Evolutionary conservation across 2,797 vertebrate genomes (phyloP).

Genomic region (Alectoris magna): DNA sequence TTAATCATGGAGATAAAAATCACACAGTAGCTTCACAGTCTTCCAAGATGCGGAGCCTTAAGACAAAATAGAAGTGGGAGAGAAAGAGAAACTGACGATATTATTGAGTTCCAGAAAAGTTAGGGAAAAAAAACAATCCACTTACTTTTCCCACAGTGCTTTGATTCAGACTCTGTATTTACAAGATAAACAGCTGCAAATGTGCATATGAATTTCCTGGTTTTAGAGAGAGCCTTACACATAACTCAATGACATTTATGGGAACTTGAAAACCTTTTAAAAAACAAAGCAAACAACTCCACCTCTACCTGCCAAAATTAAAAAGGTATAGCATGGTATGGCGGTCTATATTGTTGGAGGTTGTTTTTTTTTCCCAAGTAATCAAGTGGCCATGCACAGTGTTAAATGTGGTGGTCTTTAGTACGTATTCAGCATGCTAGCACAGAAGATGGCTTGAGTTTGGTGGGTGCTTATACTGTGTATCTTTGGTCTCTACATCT

Average conservation of each 20-base stretch:
- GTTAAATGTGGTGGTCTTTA: neutral
- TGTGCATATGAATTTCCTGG: slow-evolving; percentile 42
- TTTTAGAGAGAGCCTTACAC: slow-evolving; percentile 36
- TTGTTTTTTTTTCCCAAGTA: neutral
- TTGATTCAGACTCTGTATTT: slow-evolving; percentile 29
- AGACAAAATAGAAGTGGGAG: slow-evolving; percentile 58
- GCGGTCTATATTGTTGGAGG: fast-evolving
- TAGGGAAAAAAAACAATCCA: neutral
- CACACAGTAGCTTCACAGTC: slow-evolving; percentile 71
- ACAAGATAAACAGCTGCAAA: slow-evolving; percentile 29
- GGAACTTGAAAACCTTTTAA: slow-evolving; percentile 20
- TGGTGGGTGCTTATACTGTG: neutral
- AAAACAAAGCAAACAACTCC: neutral
- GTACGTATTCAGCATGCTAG: neutral
- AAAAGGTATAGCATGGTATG: neutral
- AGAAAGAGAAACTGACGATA: neutral
- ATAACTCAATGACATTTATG: slow-evolving; percentile 14
- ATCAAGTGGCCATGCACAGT: neutral
- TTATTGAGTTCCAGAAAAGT: slow-evolving; percentile 41
- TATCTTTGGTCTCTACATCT: neutral
- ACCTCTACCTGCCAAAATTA: neutral
- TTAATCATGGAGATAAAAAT: slow-evolving; percentile 85
- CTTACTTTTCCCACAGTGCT: neutral
- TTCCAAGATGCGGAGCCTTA: slow-evolving; percentile 70
- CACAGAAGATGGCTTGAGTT: neutral